Conservation (phyloP, 2,797 vertebrate genomes). For the Neostethus bicornis region DNA sequence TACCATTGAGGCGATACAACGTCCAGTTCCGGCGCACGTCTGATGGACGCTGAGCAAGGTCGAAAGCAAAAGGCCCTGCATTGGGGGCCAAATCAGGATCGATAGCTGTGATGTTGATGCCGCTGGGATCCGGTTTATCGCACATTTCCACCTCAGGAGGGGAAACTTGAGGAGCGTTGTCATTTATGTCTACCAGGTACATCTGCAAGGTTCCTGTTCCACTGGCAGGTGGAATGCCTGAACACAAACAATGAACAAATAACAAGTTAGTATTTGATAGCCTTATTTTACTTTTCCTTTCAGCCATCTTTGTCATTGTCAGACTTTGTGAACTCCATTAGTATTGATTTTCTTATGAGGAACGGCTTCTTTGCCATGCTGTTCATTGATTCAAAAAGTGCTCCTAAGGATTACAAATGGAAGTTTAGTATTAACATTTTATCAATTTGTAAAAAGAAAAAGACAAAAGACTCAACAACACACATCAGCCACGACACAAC, state of each 20-base stretch:
- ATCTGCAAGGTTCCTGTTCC: conserved; percentile 95
- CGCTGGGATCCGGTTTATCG: conserved; percentile 88
- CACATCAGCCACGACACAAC: too few species aligned
- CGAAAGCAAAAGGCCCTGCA: conserved; percentile 92
- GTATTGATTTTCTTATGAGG: too few species aligned
- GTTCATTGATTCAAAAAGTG: too few species aligned
- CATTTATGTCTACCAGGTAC: conserved; percentile 92
- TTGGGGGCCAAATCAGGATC: conserved; percentile 94
- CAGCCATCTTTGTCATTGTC: not conserved
- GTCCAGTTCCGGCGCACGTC: conserved; percentile 94
- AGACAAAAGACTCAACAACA: too few species aligned
- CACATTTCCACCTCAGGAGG: conserved; percentile 95
- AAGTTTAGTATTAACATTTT: too few species aligned
- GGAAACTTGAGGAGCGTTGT: conserved; percentile 92
- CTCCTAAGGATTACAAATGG: too few species aligned
- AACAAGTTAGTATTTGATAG: not conserved
- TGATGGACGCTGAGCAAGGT: conserved; percentile 85
- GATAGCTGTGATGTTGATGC: conserved; percentile 93
- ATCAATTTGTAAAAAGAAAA: too few species aligned
- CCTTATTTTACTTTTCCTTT: not conserved
- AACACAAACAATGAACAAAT: not conserved
- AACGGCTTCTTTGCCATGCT: too few species aligned
- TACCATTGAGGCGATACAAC: conserved; percentile 87
- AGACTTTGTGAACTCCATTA: too few species aligned
- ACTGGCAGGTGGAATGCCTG: conserved; percentile 91